phyloP scores from a whole-genome alignment of 2,113 vertebrate species.

The Shinisaurus crocodilurus region DNA sequence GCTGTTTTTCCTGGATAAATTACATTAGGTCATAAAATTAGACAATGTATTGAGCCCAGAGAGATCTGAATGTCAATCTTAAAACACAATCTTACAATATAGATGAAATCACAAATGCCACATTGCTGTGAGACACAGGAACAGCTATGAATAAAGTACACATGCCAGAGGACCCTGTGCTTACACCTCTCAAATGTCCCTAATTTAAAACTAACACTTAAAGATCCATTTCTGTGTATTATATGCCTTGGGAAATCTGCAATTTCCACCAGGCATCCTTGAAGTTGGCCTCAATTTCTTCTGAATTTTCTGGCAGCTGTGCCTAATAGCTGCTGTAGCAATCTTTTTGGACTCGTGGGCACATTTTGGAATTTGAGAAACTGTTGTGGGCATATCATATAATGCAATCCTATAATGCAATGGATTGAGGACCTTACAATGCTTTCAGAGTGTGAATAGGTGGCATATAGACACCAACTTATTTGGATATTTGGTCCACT shows the following conservation, averaged over 20 bases:
- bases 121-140: background rate
- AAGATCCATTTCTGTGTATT: background rate
- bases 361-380: too few relatives aligned
- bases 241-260: background rate
- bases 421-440: too few relatives aligned
- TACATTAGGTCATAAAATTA: background rate
- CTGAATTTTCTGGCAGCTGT: background rate
- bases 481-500: too few relatives aligned
- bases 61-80: background rate
- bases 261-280: background rate
- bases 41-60: background rate
- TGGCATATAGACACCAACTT: too few relatives aligned
- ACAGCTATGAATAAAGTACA: background rate
- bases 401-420: too few relatives aligned
- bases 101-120: background rate
- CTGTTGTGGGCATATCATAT: too few relatives aligned
- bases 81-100: background rate
- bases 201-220: background rate
- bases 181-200: background rate
- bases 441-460: too few relatives aligned
- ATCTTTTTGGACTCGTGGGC: too few relatives aligned
- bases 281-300: background rate
- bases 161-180: background rate
- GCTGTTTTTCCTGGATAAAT: background rate
- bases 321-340: background rate